These are phyloP conservation scores for Mastacembelus armatus DNA, from an alignment of 2,797 vertebrate species.

Conservation along the genomic window DNA sequence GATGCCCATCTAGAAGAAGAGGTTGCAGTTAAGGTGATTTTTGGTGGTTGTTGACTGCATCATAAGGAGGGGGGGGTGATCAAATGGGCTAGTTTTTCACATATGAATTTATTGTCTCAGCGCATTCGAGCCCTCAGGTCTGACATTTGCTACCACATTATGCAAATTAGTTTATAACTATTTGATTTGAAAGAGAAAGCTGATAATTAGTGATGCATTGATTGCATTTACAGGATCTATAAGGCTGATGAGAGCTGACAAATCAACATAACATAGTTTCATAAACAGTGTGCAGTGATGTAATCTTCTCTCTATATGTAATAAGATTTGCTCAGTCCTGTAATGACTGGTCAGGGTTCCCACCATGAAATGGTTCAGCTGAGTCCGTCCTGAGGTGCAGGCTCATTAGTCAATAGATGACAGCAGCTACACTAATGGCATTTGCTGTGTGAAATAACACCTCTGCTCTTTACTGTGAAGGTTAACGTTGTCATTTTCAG, in stretches of 20 bases:
- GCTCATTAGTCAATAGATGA: slow-evolving; percentile 16
- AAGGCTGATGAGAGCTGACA: neutral
- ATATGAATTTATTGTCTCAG: neutral
- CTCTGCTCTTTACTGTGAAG: slow-evolving; percentile 14
- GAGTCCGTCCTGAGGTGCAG: slow-evolving; percentile 9
- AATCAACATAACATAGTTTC: no score
- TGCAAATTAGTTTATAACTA: neutral
- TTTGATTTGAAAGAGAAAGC: neutral
- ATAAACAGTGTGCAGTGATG: no score
- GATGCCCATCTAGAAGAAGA: neutral
- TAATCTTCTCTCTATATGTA: no score
- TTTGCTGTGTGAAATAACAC: slow-evolving; percentile 19
- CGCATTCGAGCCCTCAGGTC: neutral
- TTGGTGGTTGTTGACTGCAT: slow-evolving; percentile 1
- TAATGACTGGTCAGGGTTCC: neutral
- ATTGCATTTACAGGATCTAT: neutral
- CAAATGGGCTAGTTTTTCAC: neutral
- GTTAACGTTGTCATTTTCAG: no score
- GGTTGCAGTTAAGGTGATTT: neutral
- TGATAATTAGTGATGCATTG: neutral
- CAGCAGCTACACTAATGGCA: neutral
- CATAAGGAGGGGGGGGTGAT: neutral
- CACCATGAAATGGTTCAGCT: neutral
- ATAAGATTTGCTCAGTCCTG: neutral
- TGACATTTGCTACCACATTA: neutral